Evolutionary conservation across 2,113 vertebrate species (phyloP), one percentile per base, ranked within the genome.

Genomic region (Odontophorus gujanensis): DNA sequence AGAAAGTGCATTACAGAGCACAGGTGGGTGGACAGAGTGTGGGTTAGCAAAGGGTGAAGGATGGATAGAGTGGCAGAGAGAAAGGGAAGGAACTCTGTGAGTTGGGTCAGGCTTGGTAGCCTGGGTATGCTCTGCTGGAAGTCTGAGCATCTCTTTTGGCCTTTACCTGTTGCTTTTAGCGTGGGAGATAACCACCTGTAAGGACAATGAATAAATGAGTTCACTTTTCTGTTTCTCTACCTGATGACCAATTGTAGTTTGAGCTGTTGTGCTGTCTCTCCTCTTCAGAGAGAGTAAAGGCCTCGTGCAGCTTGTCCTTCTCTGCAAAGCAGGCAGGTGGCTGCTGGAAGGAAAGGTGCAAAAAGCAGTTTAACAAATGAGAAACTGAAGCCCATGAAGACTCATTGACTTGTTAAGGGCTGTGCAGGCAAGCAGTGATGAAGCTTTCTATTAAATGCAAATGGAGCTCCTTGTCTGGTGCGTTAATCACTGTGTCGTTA

Each of bases 361-460:
- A 47, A 62, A 77, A 82, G n/a, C 74, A 15, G 43, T 94, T 94
- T 81, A 73, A 85, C 79, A 75, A 28, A 55, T 65, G 48, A 92
- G 87, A 92, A 96, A 78, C 73, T 30, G 73, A 78, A 77, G 61
- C 90, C 73, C 28, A 0, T 40, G 72, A 43, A 91, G 82, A 90
- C 89, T 62, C 32, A 32, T 36, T 43, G 11, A 30, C 63, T 87
- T 80, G 78, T 68, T 65, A 75, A 89, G 81, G 45, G 43, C 88
- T 43, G 13, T 14, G 22, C 5, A 73, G 53, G 61, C 66, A 63
- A 80, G 36, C 73, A 45, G 73, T 21, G 77, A 66, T 2, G 7
- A 65, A 77, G 85, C 87, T 72, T 59, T 53, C 34, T 63, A 10
- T 85, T 62, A 91, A 93, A 85, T 91, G 88, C 90, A 93, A 71